Evolutionary conservation across 2,888 invertebrate genomes (phyloP).

Genomic region (Hypomecis atomaria): DNA sequence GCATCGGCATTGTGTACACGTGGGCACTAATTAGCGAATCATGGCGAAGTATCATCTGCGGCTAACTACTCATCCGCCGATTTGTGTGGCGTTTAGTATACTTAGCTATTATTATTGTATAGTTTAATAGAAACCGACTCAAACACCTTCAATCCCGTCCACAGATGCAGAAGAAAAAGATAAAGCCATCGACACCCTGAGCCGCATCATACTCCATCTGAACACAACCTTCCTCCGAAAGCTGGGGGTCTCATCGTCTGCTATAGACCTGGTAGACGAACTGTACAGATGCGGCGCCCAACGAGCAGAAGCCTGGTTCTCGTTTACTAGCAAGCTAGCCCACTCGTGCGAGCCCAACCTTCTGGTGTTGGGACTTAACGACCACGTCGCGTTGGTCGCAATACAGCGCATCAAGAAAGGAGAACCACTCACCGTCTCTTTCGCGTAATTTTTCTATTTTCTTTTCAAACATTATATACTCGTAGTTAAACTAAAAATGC

Average conservation of each 20-base stretch:
- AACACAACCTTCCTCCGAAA: constrained; percentile 21
- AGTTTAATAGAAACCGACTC: too few species aligned
- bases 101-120: too few species aligned
- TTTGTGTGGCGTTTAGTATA: too few species aligned
- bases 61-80: too few species aligned
- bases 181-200: constrained; percentile 22
- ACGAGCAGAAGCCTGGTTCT: constrained; percentile 26
- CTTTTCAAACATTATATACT: too few species aligned
- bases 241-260: constrained; percentile 14
- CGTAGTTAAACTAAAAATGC: too few species aligned
- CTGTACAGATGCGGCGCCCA: not conserved
- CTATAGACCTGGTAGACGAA: not conserved
- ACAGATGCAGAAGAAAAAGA: constrained; percentile 11
- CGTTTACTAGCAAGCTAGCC: constrained; percentile 34
- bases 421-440: constrained; percentile 68
- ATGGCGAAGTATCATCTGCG: too few species aligned
- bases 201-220: constrained; percentile 29
- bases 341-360: constrained; percentile 39
- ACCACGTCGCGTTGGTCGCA: constrained; percentile 25
- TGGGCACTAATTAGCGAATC: too few species aligned
- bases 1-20: too few species aligned
- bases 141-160: not conserved
- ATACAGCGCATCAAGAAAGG: constrained; percentile 28
- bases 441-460: constrained; percentile 26
- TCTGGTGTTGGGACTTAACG: constrained; percentile 38